phyloP scores from a whole-genome alignment of 2,113 vertebrate genomes.

The Erinaceus europaeus region DNA sequence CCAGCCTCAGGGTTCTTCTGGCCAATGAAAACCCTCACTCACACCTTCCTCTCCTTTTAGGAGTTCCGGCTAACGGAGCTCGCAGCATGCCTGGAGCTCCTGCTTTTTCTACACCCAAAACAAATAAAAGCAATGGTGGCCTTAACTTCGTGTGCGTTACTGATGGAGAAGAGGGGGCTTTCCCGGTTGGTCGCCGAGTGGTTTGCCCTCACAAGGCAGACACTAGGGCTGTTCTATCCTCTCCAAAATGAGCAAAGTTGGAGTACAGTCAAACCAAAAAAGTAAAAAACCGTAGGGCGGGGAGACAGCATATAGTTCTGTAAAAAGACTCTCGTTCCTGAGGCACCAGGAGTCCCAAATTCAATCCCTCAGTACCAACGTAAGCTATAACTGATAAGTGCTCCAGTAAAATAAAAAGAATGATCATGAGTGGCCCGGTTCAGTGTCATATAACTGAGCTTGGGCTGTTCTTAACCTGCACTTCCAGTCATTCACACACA shows the following conservation, averaged over 20 bases:
- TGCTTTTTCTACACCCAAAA: not conserved
- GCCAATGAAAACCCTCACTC: constrained; percentile 12
- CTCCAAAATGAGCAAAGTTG: constrained; percentile 11
- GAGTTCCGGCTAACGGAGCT: not conserved
- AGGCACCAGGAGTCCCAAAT: too few species aligned
- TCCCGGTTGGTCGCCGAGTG: not conserved
- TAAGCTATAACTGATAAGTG: too few species aligned
- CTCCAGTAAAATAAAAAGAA: too few species aligned
- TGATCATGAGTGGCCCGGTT: not conserved
- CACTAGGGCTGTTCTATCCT: not conserved
- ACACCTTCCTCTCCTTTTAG: too few species aligned
- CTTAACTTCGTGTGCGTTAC: not conserved
- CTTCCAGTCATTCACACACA: not conserved
- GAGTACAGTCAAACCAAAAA: not conserved
- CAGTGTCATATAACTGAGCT: not conserved
- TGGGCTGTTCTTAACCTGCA: not conserved
- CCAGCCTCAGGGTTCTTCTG: constrained; percentile 5
- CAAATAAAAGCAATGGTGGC: constrained; percentile 66
- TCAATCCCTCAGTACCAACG: too few species aligned
- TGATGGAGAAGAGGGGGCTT: not conserved
- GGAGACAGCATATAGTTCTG: too few species aligned
- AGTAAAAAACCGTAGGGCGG: not conserved
- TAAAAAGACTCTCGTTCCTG: too few species aligned
- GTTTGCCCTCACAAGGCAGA: not conserved
- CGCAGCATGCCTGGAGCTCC: not conserved